Conservation (phyloP, 1,140 invertebrate genomes). For the Musca domestica region DNA sequence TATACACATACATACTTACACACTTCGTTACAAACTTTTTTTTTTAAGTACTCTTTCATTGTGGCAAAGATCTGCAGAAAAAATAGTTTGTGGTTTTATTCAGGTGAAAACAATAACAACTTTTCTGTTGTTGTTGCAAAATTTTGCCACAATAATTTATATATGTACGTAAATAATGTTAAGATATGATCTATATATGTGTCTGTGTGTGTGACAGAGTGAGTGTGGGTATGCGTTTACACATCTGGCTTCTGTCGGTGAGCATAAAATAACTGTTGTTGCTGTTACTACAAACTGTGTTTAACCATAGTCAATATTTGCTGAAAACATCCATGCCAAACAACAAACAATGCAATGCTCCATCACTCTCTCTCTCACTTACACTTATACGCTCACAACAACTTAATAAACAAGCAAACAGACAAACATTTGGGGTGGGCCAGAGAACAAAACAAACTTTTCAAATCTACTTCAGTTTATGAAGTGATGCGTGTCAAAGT, state of each 20-base stretch:
- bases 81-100: no score
- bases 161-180: neutral
- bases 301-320: slow-evolving; percentile 12
- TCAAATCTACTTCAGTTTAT: slow-evolving; percentile 14
- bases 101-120: slow-evolving; percentile 8
- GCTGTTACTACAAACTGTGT: neutral
- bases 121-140: neutral
- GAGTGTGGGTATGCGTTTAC: neutral
- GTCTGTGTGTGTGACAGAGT: neutral
- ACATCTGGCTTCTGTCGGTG: no score
- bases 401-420: no score
- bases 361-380: neutral
- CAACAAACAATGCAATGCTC: neutral
- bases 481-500: slow-evolving; percentile 17
- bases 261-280: neutral
- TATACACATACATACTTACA: no score
- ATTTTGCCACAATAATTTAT: slow-evolving; percentile 4
- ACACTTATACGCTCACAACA: neutral
- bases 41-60: no score
- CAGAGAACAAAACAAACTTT: slow-evolving; percentile 7
- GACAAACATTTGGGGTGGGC: no score
- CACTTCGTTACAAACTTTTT: no score
- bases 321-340: neutral
- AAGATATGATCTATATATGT: neutral
- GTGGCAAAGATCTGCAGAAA: no score